Conservation (phyloP, 2,113 vertebrate genomes). For the Notothenia coriiceps region DNA sequence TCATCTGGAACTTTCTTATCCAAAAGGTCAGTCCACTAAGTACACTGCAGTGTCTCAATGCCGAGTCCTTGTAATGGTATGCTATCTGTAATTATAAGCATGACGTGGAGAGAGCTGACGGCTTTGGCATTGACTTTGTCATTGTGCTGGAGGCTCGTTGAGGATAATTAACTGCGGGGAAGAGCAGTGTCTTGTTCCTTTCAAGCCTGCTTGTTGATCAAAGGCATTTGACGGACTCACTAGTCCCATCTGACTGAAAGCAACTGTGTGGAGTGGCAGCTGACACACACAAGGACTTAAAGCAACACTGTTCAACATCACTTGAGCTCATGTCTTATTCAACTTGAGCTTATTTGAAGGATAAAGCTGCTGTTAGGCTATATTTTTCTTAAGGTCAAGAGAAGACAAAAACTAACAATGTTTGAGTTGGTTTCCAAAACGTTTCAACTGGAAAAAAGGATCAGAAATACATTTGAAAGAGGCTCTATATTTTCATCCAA, state of each 20-base stretch:
- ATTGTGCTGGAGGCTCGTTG: constrained; percentile 53
- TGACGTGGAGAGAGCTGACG: constrained; percentile 23
- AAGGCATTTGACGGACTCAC: constrained; percentile 56
- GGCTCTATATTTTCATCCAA: background rate
- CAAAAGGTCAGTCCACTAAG: constrained; percentile 24
- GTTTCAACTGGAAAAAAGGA: background rate
- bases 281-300: constrained; percentile 52
- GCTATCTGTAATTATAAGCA: constrained; percentile 50
- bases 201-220: constrained; percentile 68
- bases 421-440: background rate
- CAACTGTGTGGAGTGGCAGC: constrained; percentile 55
- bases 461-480: background rate
- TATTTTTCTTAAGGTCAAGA: background rate
- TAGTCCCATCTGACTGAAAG: constrained; percentile 45
- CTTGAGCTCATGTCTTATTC: constrained; percentile 20
- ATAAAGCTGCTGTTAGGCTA: background rate
- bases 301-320: constrained; percentile 17
- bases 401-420: background rate
- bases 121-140: constrained; percentile 41
- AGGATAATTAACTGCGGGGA: constrained; percentile 62
- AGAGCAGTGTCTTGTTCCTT: constrained; percentile 58
- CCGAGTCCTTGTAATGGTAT: constrained; percentile 38
- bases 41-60: constrained; percentile 9
- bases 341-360: constrained; percentile 7
- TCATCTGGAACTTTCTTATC: constrained; percentile 2